Evolutionary conservation across 2,888 invertebrate genomes (phyloP).

Genomic region (Anodontia alba): DNA sequence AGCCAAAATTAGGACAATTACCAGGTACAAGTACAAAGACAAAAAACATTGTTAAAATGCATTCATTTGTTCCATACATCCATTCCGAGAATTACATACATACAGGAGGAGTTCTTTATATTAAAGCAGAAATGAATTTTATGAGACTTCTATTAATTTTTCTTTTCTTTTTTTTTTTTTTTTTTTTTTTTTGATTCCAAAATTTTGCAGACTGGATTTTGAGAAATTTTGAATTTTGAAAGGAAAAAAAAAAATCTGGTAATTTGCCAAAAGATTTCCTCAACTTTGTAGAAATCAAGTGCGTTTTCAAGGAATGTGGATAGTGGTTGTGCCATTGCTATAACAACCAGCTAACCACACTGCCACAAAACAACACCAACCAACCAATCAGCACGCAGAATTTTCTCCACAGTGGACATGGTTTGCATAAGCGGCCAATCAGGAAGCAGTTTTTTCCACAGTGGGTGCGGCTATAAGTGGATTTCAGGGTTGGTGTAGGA

Average conservation of each 20-base stretch:
- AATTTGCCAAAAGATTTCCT: neutral
- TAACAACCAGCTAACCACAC: constrained; percentile 99
- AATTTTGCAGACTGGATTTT: constrained; percentile 19
- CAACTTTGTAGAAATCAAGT: constrained; percentile 21
- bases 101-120: constrained; percentile 4
- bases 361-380: constrained; percentile 90
- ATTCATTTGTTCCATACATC: constrained; percentile 74
- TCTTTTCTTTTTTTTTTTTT: neutral
- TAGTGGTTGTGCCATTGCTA: constrained; percentile 93
- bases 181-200: neutral
- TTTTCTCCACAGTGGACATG: neutral
- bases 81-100: constrained; percentile 42
- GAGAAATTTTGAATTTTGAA: constrained; percentile 1
- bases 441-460: constrained; percentile 11
- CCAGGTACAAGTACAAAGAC: constrained; percentile 18
- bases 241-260: neutral
- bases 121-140: constrained; percentile 44
- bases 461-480: constrained; percentile 17
- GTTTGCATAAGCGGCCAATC: neutral
- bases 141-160: neutral
- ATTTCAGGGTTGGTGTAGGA: constrained; percentile 43
- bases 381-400: constrained; percentile 18
- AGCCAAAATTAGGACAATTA: constrained; percentile 41
- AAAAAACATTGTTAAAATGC: constrained; percentile 57
- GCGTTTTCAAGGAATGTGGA: constrained; percentile 91